These are phyloP conservation scores for Melospiza georgiana DNA, from an alignment of 2,113 vertebrate genomes.

Conservation along the genomic window DNA sequence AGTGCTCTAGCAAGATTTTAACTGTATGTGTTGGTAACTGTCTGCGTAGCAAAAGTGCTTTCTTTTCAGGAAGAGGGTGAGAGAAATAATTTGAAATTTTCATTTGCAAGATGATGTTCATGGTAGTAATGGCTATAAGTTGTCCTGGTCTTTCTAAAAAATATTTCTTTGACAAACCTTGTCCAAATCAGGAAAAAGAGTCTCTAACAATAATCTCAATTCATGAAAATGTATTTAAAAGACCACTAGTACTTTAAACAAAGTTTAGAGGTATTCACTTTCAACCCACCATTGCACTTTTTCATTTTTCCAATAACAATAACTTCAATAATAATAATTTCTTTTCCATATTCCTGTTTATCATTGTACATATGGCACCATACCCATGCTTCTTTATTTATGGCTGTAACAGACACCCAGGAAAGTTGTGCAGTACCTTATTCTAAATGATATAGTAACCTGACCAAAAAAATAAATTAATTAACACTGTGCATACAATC, in stretches of 20 bases:
- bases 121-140: neutral
- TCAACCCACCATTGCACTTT: neutral
- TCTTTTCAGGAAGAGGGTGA: neutral
- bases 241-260: neutral
- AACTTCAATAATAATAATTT: neutral
- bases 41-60: neutral
- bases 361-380: neutral
- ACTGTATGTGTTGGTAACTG: neutral
- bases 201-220: neutral
- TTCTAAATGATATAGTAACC: neutral
- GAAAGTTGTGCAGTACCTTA: neutral
- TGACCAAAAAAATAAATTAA: neutral
- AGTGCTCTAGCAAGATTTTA: neutral
- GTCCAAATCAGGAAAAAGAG: neutral
- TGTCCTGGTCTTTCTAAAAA: neutral
- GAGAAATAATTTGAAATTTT: neutral
- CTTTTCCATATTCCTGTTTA: neutral
- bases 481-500: neutral
- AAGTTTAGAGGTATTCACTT: neutral
- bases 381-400: neutral
- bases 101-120: neutral
- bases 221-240: neutral
- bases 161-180: neutral
- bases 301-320: neutral
- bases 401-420: neutral